Conservation (phyloP, 2,888 invertebrate species). For the Hecatera dysodea region DNA sequence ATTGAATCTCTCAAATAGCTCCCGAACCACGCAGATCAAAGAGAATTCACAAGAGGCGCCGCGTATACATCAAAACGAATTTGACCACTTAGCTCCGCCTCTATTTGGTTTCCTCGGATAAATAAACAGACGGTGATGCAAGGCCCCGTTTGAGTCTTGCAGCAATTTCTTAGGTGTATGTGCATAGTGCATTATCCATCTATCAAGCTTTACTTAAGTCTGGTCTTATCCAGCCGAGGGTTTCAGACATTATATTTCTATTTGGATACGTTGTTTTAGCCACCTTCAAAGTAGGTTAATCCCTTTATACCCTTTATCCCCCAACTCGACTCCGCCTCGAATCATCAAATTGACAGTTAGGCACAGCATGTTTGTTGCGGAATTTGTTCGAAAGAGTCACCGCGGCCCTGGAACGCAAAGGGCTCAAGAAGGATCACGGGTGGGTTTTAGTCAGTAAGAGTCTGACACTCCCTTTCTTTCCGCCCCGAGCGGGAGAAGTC, state of each 20-base stretch:
- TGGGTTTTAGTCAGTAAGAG: too few species aligned
- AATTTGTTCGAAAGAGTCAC: too few species aligned
- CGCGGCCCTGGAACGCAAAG: too few species aligned
- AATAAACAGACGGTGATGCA: constrained; percentile 52
- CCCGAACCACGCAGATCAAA: constrained; percentile 52
- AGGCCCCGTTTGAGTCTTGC: constrained; percentile 10
- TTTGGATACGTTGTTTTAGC: not conserved
- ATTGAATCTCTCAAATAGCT: constrained; percentile 46
- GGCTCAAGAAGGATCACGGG: too few species aligned
- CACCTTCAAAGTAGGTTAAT: not conserved
- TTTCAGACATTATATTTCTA: not conserved
- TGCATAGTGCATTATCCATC: not conserved
- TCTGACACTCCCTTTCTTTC: too few species aligned
- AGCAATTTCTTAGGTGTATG: constrained; percentile 18
- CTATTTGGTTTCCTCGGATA: constrained; percentile 39
- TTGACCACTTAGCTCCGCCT: constrained; percentile 47
- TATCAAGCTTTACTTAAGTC: constrained; percentile 2
- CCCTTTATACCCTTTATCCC: too few species aligned
- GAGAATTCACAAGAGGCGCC: constrained; percentile 27
- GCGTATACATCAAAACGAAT: constrained; percentile 50
- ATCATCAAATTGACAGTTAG: too few species aligned
- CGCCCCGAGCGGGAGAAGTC: too few species aligned
- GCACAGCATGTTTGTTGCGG: too few species aligned
- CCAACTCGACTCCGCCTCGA: too few species aligned
- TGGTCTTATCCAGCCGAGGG: not conserved